phyloP scores from a whole-genome alignment of 2,888 invertebrate species.

The Mamestra brassicae region DNA sequence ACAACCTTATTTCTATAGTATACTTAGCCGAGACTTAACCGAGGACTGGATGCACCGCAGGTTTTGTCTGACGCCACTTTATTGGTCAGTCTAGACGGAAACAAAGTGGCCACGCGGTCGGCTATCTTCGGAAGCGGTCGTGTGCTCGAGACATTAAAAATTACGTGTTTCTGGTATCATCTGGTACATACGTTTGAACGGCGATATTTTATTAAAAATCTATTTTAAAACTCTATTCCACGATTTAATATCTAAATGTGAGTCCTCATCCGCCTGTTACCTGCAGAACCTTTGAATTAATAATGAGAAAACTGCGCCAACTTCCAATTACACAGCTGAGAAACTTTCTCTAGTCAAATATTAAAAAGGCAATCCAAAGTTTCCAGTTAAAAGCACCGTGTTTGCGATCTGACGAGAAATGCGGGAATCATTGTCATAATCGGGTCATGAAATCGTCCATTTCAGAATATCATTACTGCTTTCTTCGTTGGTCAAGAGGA shows the following conservation, averaged over 20 bases:
- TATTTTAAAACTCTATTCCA: neutral
- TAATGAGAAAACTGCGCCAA: constrained; percentile 40
- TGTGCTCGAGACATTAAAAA: no score
- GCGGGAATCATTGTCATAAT: neutral
- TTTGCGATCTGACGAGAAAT: neutral
- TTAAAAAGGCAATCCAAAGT: constrained; percentile 48
- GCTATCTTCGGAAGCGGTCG: no score
- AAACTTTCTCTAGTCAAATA: constrained; percentile 51
- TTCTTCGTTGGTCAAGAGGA: no score
- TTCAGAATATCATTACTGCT: neutral
- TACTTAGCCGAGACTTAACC: no score
- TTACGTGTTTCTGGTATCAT: no score
- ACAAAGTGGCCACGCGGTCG: no score
- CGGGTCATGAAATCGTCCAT: neutral
- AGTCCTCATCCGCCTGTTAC: constrained; percentile 3
- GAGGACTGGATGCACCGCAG: no score
- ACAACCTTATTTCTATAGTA: no score
- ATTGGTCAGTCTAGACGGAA: no score
- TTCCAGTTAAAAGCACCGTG: constrained; percentile 14
- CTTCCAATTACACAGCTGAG: constrained; percentile 24
- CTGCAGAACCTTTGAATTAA: constrained; percentile 40
- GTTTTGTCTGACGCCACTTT: no score
- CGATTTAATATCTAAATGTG: constrained; percentile 1
- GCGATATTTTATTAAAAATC: neutral
- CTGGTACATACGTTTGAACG: no score